These are phyloP conservation scores for Lophochroa leadbeateri DNA, from an alignment of 2,113 vertebrate genomes.

Conservation along the genomic window DNA sequence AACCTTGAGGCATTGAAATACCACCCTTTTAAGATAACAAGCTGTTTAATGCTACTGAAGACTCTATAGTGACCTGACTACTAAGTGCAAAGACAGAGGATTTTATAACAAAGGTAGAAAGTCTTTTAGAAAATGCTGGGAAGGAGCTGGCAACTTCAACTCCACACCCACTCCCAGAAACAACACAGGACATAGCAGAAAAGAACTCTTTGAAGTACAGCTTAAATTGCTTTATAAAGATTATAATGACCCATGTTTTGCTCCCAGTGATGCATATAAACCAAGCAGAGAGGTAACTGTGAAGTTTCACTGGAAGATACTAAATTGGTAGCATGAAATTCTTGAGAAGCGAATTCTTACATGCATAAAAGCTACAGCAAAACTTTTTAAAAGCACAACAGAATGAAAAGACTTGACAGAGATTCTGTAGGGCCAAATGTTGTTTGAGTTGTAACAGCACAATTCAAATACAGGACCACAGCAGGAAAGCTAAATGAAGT, in stretches of 20 bases:
- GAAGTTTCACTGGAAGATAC: neutral
- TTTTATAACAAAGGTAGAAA: neutral
- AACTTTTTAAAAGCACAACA: neutral
- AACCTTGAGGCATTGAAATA: neutral
- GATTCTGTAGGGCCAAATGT: neutral
- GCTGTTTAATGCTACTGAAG: neutral
- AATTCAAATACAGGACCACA: neutral
- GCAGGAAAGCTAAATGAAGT: neutral
- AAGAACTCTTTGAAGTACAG: neutral
- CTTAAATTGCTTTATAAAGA: neutral
- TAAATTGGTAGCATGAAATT: neutral
- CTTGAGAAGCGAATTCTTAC: neutral
- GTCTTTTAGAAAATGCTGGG: neutral
- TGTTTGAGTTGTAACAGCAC: neutral
- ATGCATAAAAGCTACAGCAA: neutral
- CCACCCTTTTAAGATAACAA: fast-evolving
- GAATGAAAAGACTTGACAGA: neutral
- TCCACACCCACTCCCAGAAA: neutral
- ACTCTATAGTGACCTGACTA: neutral
- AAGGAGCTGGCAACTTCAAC: neutral
- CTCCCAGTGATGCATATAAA: neutral
- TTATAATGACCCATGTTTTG: neutral
- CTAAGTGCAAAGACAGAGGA: neutral
- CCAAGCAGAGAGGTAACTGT: neutral
- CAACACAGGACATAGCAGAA: neutral